Evolutionary conservation across 1,140 invertebrate genomes (phyloP), one percentile per base, ranked within the genome.

Genomic region (Coboldia fuscipes): DNA sequence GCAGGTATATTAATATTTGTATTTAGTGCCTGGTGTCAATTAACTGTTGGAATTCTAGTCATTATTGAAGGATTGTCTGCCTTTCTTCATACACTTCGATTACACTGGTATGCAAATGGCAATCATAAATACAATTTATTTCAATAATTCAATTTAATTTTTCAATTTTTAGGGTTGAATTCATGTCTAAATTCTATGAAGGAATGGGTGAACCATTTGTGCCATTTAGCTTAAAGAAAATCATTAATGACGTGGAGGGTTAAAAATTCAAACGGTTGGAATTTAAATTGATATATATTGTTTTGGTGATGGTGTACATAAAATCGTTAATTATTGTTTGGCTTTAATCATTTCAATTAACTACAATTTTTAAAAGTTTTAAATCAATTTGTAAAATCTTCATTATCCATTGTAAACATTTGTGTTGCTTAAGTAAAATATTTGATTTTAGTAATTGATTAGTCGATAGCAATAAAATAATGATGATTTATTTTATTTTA

Each of bases 61-160:
- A 47, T 86, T 37, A 93, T 93, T 88, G 88, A 93, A 61, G 82
- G 82, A 2, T 55, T 86, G 4, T 83, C 77, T 10, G 82, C 82
- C 14, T 86, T 86, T 54, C 58, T 86, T 21, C 82, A 86, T 47
- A 81, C 81, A 2, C 62, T 86, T 12, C 72, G 82, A 54, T 58
- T 85, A 8, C 82, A 85, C 50, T 85, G 82, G 82, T 73, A 57
- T 51, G 37, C 44, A 18, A 24, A 17, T 16, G 13, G 13, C 17
- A 18, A 24, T 2, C 27, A 24, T 7, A 26, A n/a, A 26, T 14
- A 26, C n/a, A 19, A 12, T 34, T 6, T 8, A 36, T 16, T 35
- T 35, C n/a, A 16, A 12, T 21, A 33, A 34, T 19, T 13, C 26
- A 4, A 35, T 18, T 24, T n/a, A 19, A 24, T 4, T 44, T 37